Percentiles rank a stretch among this genome's conserved stretches.
Conservation (phyloP, 23 tunicate genomes). For the Oikopleura dioica region DNA sequence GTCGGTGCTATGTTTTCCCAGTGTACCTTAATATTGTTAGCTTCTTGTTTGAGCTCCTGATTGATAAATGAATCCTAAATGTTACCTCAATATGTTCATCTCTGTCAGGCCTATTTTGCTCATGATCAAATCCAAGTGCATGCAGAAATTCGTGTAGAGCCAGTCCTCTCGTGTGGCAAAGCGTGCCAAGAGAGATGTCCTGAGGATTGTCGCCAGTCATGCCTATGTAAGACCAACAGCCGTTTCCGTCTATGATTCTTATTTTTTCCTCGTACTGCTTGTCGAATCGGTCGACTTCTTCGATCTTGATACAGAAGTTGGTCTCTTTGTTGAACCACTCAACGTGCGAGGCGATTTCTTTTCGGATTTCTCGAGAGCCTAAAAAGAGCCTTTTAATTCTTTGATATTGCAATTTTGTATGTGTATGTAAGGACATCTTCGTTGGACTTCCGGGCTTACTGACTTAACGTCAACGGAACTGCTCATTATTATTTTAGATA, state of each 20-base stretch:
- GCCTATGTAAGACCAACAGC: background rate
- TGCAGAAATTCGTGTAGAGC: background rate
- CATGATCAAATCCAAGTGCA: background rate
- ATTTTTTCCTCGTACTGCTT: background rate
- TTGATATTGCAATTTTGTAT: too few species aligned
- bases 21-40: too few species aligned
- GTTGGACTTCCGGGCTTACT: too few species aligned
- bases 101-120: background rate
- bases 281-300: background rate
- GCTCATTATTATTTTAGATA: too few species aligned
- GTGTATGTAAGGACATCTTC: too few species aligned
- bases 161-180: background rate
- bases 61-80: too few species aligned
- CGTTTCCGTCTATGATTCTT: background rate
- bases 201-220: background rate
- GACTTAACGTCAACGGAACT: too few species aligned
- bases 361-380: background rate
- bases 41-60: too few species aligned
- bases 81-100: background rate
- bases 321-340: background rate
- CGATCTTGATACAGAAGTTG: background rate
- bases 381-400: too few species aligned
- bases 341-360: background rate
- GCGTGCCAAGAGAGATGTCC: background rate
- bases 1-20: background rate